Base-by-base conservation (phyloP, 1,140 invertebrate genomes). In the Melipona quadrifasciata region DNA sequence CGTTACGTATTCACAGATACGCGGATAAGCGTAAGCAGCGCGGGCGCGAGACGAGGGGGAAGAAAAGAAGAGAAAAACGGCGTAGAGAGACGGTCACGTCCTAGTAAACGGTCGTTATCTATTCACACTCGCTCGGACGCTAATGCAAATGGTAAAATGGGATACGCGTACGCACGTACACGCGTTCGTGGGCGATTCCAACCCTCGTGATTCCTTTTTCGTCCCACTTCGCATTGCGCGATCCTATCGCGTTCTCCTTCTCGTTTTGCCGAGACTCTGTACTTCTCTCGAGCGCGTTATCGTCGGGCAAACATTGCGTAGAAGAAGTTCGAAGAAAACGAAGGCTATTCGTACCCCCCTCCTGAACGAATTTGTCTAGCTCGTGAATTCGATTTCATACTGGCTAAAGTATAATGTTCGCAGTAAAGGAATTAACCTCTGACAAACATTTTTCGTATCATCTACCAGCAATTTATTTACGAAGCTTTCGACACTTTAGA, bases 31-130 rank as follows among this genome's bases (percentile, higher is more conserved):
- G 47, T 78, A 86, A 86, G 31, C 80, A 72, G 75, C 82, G 0
- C 57, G 58, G 31, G 16, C 11, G 47, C 53, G 71, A 76, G 61
- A 68, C 57, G 76, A 84, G 57, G 53, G 39, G 0, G 39, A 47
- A 10, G 39, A 47, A 47, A 8, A 47, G 39, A 8, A 47, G 39
- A 75, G 61, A 80, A 84, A 82, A 70, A 10, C 21, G 1, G 21
- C 1, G 11, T 61, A 80, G 71, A 61, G 61, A 71, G 39, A 39
- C 55, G 64, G 58, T 80, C 75, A 53, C 58, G 70, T 73, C 64
- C 57, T 39, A 34, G 82, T 86, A 86, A 86, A 86, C 65, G 85
- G 75, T 86, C 82, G 71, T 86, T 86, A 86, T 86, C 85, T 86
- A 84, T 86, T 86, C 85, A 84, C 85, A 80, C 80, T 39, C 70